Conservation (phyloP, 2,797 vertebrate genomes). For the Octomys mimax region DNA sequence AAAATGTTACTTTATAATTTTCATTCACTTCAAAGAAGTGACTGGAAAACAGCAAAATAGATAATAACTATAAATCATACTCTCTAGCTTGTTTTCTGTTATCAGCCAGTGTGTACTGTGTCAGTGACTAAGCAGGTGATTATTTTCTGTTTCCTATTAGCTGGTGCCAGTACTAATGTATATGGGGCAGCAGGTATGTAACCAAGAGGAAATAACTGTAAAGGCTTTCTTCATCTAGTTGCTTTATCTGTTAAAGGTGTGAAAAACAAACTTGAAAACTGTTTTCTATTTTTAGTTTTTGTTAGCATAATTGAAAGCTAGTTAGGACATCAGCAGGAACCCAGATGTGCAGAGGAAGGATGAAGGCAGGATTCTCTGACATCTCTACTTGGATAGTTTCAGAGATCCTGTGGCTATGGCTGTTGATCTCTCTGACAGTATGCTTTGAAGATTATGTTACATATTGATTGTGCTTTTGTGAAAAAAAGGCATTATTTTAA, state of each 20-base stretch:
- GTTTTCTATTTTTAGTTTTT: background rate
- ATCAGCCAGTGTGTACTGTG: background rate
- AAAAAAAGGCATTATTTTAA: slow-evolving; percentile 89
- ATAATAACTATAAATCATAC: background rate
- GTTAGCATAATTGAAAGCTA: background rate
- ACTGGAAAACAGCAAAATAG: slow-evolving; percentile 33
- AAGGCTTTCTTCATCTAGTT: slow-evolving; percentile 56
- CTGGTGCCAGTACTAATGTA: background rate
- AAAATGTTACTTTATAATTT: background rate
- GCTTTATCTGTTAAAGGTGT: background rate
- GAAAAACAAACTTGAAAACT: slow-evolving; percentile 44
- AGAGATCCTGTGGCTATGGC: slow-evolving; percentile 66
- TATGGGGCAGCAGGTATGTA: background rate
- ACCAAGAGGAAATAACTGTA: slow-evolving; percentile 52
- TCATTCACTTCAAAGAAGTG: slow-evolving; percentile 51
- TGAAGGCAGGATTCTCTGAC: background rate
- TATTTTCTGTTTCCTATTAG: slow-evolving; percentile 61
- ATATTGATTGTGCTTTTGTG: slow-evolving; percentile 90
- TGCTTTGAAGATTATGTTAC: slow-evolving; percentile 91
- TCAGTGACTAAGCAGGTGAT: background rate
- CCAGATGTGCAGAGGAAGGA: background rate
- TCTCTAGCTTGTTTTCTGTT: background rate
- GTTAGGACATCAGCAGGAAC: background rate
- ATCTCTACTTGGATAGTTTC: background rate
- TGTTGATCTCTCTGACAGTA: slow-evolving; percentile 83